Evolutionary conservation across 2,888 invertebrate genomes (phyloP), one percentile per base, ranked within the genome.

Genomic region (Mellilla xanthometata): DNA sequence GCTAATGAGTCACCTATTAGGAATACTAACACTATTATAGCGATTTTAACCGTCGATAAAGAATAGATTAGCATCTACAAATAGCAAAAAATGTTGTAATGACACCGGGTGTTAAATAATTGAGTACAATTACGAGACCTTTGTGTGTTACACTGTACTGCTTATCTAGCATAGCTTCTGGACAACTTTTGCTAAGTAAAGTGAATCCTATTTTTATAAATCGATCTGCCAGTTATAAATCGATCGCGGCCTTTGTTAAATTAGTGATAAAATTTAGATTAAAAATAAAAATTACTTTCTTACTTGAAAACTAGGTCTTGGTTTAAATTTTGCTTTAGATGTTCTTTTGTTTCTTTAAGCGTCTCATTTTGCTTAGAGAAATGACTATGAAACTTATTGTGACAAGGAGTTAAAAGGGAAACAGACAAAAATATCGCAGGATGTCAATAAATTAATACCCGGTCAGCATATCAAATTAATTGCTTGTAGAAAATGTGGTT

Each of bases 71-170:
- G 47, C 54, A 60, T 57, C 56, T 36, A 27, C 36, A 7, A 40
- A 12, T 26, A n/a, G 41, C 40, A 60, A 65, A 65, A 62, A 63
- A 64, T 49, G 31, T 33, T 48, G 51, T 58, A 35, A 39, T 62
- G 52, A 52, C 41, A 60, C 43, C 71, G 64, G 62, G 74, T 73
- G 73, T 63, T 63, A 71, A 68, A 66, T 71, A 66, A 65, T 65
- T 59, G 58, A 45, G 39, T 22, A 39, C 52, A 58, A 59, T 66
- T 72, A 58, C 57, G 15, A 48, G 41, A 42, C 38, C 47, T 47
- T 41, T 47, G 28, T 38, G 59, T 64, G 57, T 51, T 40, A 2
- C 35, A 19, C 19, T 13, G 29, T 33, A 12, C n/a, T 10, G 13
- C n/a, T 12, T 28, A 29, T 31, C 35, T 22, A 27, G 2, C 6